phyloP scores from a whole-genome alignment of 2,797 vertebrate genomes.

The Eulemur rubriventer region DNA sequence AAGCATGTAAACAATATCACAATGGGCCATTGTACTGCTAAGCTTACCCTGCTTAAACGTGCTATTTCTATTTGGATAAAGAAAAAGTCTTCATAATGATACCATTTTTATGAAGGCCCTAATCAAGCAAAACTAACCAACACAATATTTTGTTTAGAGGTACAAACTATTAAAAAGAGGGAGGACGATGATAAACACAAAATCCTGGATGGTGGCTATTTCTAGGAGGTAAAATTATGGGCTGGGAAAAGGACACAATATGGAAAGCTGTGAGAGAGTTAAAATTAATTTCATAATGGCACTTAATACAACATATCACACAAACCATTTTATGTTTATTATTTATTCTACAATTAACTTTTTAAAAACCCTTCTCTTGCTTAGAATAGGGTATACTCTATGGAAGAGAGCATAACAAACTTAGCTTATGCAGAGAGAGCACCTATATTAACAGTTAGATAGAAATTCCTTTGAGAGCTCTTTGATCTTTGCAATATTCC shows the following conservation, averaged over 20 bases:
- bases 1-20: conserved; percentile 44
- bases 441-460: background rate
- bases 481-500: background rate
- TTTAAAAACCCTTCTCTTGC: background rate
- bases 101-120: conserved; percentile 38
- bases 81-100: conserved; percentile 56
- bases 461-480: conserved; percentile 1
- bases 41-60: background rate
- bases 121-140: conserved; percentile 60
- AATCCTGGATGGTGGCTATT: background rate
- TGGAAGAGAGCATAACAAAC: background rate
- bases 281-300: background rate
- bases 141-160: conserved; percentile 31
- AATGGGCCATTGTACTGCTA: conserved; percentile 41
- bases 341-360: background rate
- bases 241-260: background rate
- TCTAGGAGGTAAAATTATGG: background rate
- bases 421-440: background rate
- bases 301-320: background rate
- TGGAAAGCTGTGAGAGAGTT: background rate
- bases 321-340: background rate
- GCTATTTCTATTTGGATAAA: conserved; percentile 44
- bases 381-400: background rate
- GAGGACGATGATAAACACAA: background rate
- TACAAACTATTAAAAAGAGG: background rate